Conservation (phyloP, 2,113 vertebrate genomes). For the Paramisgurnus dabryanus region DNA sequence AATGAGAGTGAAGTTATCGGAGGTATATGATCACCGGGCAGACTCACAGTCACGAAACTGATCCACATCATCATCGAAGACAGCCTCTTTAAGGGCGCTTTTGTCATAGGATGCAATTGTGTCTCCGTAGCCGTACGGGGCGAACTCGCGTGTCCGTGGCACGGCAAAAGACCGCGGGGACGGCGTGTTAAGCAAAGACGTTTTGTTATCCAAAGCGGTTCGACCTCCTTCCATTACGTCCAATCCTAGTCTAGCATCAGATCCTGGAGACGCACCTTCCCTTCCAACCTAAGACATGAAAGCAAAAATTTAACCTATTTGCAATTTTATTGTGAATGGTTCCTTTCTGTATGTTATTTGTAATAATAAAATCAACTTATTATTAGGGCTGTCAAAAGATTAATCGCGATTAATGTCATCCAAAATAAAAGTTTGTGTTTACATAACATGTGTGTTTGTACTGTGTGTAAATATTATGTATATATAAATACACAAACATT, state of each 20-base stretch:
- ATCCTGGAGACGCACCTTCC: constrained; percentile 69
- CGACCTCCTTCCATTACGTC: constrained; percentile 84
- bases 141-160: constrained; percentile 87
- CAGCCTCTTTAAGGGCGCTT: constrained; percentile 93
- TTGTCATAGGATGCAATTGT: constrained; percentile 92
- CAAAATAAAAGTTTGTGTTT: too few relatives aligned
- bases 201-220: constrained; percentile 96
- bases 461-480: too few relatives aligned
- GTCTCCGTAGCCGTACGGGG: constrained; percentile 88
- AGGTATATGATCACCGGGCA: background rate
- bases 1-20: background rate
- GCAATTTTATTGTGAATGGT: too few relatives aligned
- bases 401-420: too few relatives aligned
- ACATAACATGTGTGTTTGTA: too few relatives aligned
- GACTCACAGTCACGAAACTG: constrained; percentile 91
- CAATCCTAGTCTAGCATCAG: constrained; percentile 68
- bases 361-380: too few relatives aligned
- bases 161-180: constrained; percentile 89
- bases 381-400: too few relatives aligned
- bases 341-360: too few relatives aligned
- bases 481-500: too few relatives aligned
- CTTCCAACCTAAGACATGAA: constrained; percentile 62
- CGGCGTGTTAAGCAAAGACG: constrained; percentile 94
- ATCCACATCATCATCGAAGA: constrained; percentile 97
- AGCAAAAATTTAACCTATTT: too few relatives aligned